These are phyloP conservation scores for Platyscapa corneri DNA, from an alignment of 1,140 invertebrate genomes.

Conservation along the genomic window DNA sequence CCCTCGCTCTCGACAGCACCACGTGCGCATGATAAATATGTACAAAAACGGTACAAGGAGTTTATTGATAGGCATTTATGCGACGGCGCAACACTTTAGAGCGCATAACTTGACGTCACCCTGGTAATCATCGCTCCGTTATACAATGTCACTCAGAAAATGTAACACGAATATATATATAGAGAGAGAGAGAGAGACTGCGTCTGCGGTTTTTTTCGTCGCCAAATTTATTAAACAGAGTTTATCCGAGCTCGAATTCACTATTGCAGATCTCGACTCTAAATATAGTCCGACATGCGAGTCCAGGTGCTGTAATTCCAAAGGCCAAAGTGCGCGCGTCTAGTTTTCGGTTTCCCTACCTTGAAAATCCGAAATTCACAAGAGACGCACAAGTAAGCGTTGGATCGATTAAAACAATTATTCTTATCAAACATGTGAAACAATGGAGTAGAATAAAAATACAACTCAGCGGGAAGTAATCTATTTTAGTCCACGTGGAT, in stretches of 20 bases:
- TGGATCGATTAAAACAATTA: too few relatives aligned
- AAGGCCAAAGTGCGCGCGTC: neutral
- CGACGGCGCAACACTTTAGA: neutral
- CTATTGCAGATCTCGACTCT: neutral
- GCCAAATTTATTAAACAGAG: neutral
- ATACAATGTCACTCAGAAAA: constrained; percentile 13
- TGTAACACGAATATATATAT: neutral
- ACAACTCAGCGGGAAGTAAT: too few relatives aligned
- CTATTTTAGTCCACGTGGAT: too few relatives aligned
- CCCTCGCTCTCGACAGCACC: neutral
- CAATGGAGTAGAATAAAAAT: too few relatives aligned
- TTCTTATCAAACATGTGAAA: too few relatives aligned
- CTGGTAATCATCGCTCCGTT: neutral
- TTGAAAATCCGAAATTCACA: neutral
- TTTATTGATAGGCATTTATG: constrained; percentile 13
- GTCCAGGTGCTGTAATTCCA: neutral
- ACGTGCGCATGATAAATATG: neutral
- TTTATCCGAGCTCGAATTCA: constrained; percentile 9
- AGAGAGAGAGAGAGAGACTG: neutral
- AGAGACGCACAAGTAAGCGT: neutral
- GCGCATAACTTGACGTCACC: neutral
- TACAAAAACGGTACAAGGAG: constrained; percentile 8
- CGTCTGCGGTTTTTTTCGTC: neutral
- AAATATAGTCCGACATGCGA: neutral
- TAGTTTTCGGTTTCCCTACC: neutral